Percentiles rank a stretch among this genome's conserved stretches.
Evolutionary conservation across 2,797 vertebrate genomes (phyloP).

Genomic region (Epinephelus malabaricus): DNA sequence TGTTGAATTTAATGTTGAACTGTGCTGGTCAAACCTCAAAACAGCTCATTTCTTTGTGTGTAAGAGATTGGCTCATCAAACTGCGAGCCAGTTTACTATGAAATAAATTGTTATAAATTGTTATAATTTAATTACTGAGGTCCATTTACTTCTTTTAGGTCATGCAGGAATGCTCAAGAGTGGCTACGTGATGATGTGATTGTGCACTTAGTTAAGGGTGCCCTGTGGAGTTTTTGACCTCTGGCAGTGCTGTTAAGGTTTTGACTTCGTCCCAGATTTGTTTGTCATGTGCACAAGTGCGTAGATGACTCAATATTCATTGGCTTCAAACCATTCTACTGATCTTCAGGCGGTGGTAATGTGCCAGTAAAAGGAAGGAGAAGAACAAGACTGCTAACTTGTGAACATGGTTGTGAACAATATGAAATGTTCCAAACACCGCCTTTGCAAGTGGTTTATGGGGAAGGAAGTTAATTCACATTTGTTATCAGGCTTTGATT

Average conservation of each 20-base stretch:
- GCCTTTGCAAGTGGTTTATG: neutral
- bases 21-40: neutral
- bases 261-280: neutral
- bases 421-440: too few relatives aligned
- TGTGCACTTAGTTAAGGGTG: neutral
- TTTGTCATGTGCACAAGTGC: neutral
- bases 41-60: neutral
- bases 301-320: too few relatives aligned
- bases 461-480: neutral
- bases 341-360: too few relatives aligned
- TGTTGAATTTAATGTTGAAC: neutral
- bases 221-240: neutral
- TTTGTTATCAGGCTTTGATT: neutral
- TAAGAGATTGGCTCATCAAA: neutral
- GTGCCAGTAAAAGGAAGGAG: too few relatives aligned
- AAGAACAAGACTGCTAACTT: too few relatives aligned
- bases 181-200: neutral
- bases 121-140: neutral
- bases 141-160: neutral
- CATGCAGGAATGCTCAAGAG: neutral
- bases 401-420: too few relatives aligned
- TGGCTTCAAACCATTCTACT: too few relatives aligned
- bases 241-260: neutral
- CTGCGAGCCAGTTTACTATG: neutral
- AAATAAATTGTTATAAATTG: neutral